Base-by-base conservation (phyloP, 2,888 invertebrate genomes). In the Andrena praecox region DNA sequence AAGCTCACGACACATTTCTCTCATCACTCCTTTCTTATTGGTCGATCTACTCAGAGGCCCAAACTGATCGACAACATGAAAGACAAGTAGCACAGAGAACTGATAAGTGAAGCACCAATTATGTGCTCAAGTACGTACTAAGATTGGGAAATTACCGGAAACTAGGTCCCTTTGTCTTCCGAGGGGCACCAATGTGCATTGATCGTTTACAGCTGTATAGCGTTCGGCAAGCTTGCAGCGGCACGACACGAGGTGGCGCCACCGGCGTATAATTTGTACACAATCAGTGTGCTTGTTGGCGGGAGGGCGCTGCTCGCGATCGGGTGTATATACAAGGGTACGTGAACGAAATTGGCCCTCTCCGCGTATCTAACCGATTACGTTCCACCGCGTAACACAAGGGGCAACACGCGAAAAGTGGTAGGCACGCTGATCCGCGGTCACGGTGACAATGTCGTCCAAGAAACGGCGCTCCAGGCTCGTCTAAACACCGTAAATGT, bases 241-340 rank as follows among this genome's bases (percentile, higher is more conserved):
- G 2, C 5, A 6, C 6, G 0, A 0, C 54, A 8, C 20, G 1
- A 82, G 82, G 20, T 82, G 82, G 56, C 0, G 63, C 67, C 76
- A 82, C 63, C 1, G 6, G 31, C 31, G 31, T 16, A n/a, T 60
- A 42, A 73, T 78, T 68, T 64, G 68, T 67, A 68, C 63, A 63
- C 42, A 60, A 56, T 20, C 33, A 50, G 16, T 4, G 7, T 12
- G 60, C 29, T 27, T 2, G 20, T 50, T 59, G 66, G 54, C 35
- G 67, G 70, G 84, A 84, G 84, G 84, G 84, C 84, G 84, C 84
- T 84, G 54, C 69, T 33, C 62, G 70, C 76, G 60, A 27, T 69
- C 56, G 74, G 52, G 71, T 77, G 72, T 75, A 72, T 62, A 31
- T 50, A 60, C 70, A 77, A 70, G 85, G 85, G 77, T 75, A 77